Percentiles rank a stretch among this genome's conserved stretches.
Conservation (phyloP, 2,113 vertebrate genomes). For the Suricata suricatta region DNA sequence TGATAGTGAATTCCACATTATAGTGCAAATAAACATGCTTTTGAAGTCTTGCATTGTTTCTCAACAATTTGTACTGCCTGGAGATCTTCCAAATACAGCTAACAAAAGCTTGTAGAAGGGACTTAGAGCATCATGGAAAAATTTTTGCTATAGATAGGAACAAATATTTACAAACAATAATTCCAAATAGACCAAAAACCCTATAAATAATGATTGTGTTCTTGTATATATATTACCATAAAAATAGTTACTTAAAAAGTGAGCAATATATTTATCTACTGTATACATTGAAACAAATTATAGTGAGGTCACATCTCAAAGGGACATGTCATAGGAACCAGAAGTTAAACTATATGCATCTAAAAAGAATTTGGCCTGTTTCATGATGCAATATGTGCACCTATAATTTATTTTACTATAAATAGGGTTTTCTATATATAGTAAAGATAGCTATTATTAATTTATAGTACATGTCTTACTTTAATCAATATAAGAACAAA, state of each 20-base stretch:
- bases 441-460: neutral
- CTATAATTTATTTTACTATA: slow-evolving; percentile 39
- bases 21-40: slow-evolving; percentile 47
- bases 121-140: slow-evolving; percentile 63
- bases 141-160: slow-evolving; percentile 63
- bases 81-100: slow-evolving; percentile 75
- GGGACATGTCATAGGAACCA: neutral
- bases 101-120: slow-evolving; percentile 80
- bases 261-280: slow-evolving; percentile 43
- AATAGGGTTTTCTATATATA: neutral
- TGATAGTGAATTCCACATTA: slow-evolving; percentile 19
- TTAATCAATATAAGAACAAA: slow-evolving; percentile 34
- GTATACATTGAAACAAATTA: slow-evolving; percentile 56
- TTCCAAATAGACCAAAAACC: slow-evolving; percentile 53
- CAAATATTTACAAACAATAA: slow-evolving; percentile 76
- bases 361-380: neutral
- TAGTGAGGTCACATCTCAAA: neutral
- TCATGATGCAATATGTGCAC: neutral
- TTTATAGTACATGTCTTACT: slow-evolving; percentile 11
- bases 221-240: slow-evolving; percentile 60
- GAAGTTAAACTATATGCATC: slow-evolving; percentile 39
- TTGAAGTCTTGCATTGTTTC: slow-evolving; percentile 73
- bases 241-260: slow-evolving; percentile 50
- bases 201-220: slow-evolving; percentile 70
- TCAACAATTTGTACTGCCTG: slow-evolving; percentile 77